Conservation (phyloP, 2,797 vertebrate species). For the Bucorvus abyssinicus region DNA sequence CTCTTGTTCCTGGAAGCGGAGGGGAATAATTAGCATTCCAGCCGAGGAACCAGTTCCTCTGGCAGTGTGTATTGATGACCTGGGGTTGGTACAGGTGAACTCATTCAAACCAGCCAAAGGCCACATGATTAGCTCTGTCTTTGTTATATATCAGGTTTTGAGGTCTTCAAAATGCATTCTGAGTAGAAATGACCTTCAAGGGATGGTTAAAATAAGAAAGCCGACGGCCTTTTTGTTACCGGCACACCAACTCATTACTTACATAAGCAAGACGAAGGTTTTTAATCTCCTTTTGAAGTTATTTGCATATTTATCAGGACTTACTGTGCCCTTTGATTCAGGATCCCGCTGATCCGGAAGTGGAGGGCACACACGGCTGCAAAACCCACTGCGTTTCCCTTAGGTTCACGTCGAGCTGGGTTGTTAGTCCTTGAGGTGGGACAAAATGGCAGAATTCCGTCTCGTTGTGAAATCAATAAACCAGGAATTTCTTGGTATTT, state of each 20-base stretch:
- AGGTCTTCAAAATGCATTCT: background rate
- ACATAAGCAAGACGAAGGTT: background rate
- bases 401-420: background rate
- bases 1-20: conserved; percentile 31
- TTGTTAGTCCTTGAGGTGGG: background rate
- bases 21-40: conserved; percentile 62
- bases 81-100: conserved; percentile 22
- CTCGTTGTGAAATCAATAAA: background rate
- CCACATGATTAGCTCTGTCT: conserved; percentile 12
- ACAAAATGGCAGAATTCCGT: background rate
- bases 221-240: fast-evolving
- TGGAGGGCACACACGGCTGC: background rate
- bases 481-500: background rate
- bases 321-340: background rate
- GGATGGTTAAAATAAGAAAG: background rate
- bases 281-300: conserved; percentile 3
- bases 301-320: conserved; percentile 25
- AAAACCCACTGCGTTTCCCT: background rate
- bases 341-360: background rate
- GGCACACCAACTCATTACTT: background rate
- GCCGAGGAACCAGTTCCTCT: conserved; percentile 22
- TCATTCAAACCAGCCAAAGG: conserved; percentile 34
- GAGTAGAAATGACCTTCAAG: conserved; percentile 23
- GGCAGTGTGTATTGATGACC: conserved; percentile 16
- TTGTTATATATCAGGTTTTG: conserved; percentile 12